These are phyloP conservation scores for Drosophila virilis DNA, from an alignment of 1,140 invertebrate genomes.

Conservation along the genomic window DNA sequence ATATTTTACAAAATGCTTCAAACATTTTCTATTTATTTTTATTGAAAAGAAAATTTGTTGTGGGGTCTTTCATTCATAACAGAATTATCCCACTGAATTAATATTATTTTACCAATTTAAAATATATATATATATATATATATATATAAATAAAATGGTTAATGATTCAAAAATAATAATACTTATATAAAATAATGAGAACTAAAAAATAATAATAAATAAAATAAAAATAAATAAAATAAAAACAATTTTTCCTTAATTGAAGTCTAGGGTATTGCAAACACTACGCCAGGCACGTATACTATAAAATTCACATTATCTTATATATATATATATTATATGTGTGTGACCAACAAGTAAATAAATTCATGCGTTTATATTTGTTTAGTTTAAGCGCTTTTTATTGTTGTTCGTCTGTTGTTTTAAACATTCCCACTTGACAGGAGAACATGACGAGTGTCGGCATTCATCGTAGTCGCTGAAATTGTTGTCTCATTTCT, in stretches of 20 bases:
- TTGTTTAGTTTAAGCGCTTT: slow-evolving; percentile 54
- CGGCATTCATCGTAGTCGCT: slow-evolving; percentile 31
- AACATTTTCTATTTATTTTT: slow-evolving; percentile 13
- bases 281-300: not conserved
- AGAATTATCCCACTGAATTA: no score
- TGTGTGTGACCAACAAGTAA: slow-evolving; percentile 11
- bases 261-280: slow-evolving; percentile 1
- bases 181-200: not conserved
- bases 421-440: slow-evolving; percentile 51
- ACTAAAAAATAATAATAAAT: no score
- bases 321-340: not conserved
- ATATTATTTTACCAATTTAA: not conserved
- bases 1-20: slow-evolving; percentile 7
- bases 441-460: slow-evolving; percentile 62
- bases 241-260: no score
- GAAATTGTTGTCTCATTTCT: slow-evolving; percentile 44
- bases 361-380: slow-evolving; percentile 55
- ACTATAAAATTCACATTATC: not conserved
- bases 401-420: slow-evolving; percentile 42
- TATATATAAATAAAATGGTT: no score
- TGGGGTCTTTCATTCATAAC: not conserved
- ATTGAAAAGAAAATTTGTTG: not conserved
- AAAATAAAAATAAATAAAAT: no score
- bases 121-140: no score
- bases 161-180: not conserved